Percentiles rank a stretch among this genome's conserved stretches.
Conservation (phyloP, 2,888 invertebrate genomes). For the Chrysopilus asiliformis region DNA sequence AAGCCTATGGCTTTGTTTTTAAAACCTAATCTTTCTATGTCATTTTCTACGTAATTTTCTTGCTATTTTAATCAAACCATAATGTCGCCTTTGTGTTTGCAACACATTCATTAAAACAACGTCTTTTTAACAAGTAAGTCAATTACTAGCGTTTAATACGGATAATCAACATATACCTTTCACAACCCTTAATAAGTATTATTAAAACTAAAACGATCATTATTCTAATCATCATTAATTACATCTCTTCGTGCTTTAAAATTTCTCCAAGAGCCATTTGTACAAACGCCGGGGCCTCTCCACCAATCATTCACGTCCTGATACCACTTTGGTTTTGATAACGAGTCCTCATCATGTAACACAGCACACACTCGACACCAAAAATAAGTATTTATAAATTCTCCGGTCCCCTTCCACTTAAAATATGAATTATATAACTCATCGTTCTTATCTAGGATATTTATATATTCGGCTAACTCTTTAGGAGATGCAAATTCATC, state of each 20-base stretch:
- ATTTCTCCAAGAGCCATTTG: constrained; percentile 54
- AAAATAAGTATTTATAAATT: constrained; percentile 87
- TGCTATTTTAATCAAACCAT: no score
- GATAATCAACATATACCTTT: no score
- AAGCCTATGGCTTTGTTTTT: no score
- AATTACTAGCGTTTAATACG: no score
- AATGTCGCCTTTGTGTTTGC: no score
- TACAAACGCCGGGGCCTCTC: constrained; percentile 70
- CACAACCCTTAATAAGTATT: no score
- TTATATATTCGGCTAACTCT: constrained; percentile 75
- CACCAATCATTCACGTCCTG: constrained; percentile 84
- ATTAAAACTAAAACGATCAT: no score
- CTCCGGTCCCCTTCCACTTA: constrained; percentile 86
- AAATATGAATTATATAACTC: constrained; percentile 89
- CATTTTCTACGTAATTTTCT: no score
- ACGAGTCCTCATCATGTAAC: constrained; percentile 37
- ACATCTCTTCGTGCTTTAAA: constrained; percentile 36
- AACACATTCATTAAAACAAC: no score
- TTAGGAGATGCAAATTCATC: constrained; percentile 85
- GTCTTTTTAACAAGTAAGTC: no score
- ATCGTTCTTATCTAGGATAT: constrained; percentile 74
- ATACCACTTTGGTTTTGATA: constrained; percentile 31
- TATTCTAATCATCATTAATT: constrained; percentile 35
- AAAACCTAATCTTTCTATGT: no score
- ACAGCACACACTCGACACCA: constrained; percentile 51